These are phyloP conservation scores for Jaculus jaculus DNA, from an alignment of 2,113 vertebrate species.

Conservation along the genomic window DNA sequence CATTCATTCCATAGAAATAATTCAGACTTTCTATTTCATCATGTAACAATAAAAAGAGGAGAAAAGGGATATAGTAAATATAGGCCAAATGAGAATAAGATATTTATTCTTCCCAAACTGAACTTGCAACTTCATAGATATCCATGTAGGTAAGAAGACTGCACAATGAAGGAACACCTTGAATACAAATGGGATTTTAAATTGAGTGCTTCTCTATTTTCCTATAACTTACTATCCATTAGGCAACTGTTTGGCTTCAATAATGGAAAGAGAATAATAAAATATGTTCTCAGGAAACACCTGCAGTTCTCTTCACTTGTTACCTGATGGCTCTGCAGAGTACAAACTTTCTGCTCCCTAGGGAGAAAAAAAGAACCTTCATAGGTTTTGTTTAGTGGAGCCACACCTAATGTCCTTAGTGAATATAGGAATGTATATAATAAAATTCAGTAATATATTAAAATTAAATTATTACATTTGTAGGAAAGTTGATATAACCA, in stretches of 20 bases:
- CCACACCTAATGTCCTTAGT: not conserved
- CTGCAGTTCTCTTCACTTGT: not conserved
- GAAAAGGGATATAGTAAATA: not conserved
- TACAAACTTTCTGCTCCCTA: not conserved
- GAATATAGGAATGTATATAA: not conserved
- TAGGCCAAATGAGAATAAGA: not conserved
- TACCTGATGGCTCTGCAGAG: not conserved
- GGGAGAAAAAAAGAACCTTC: not conserved
- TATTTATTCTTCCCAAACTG: not conserved
- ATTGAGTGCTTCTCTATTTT: constrained; percentile 8
- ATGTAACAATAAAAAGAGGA: not conserved
- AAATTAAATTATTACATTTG: too few relatives aligned
- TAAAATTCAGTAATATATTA: too few relatives aligned
- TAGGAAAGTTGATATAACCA: too few relatives aligned
- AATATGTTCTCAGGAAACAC: not conserved
- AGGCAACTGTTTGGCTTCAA: not conserved
- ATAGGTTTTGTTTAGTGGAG: not conserved
- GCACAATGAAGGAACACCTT: not conserved
- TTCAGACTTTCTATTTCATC: not conserved
- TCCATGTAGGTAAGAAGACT: not conserved
- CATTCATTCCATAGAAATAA: not conserved
- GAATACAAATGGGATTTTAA: constrained; percentile 55
- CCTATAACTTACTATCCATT: not conserved
- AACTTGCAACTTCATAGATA: not conserved
- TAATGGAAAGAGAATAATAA: constrained; percentile 21